These are phyloP conservation scores for Octodon degus DNA, from an alignment of 2,113 vertebrate species.

Conservation along the genomic window DNA sequence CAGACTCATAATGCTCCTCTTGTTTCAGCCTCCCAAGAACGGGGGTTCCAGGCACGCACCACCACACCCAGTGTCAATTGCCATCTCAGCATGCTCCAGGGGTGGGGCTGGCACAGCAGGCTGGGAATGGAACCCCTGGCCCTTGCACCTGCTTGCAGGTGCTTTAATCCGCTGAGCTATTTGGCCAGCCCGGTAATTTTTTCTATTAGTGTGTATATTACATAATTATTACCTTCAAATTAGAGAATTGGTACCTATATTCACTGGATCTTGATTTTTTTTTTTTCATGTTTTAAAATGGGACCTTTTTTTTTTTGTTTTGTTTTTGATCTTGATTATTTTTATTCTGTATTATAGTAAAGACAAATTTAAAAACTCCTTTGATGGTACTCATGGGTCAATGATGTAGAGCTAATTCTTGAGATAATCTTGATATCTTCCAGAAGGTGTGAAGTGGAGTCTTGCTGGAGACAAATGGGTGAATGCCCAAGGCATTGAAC, in stretches of 20 bases:
- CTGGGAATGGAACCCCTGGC: too few species aligned
- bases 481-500: neutral
- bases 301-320: too few species aligned
- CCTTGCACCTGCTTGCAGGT: too few species aligned
- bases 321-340: neutral
- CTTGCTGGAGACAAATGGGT: neutral
- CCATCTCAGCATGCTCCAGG: too few species aligned
- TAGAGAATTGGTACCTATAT: neutral
- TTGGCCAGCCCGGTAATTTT: too few species aligned
- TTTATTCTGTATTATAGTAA: neutral
- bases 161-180: too few species aligned
- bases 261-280: neutral
- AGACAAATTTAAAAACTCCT: neutral
- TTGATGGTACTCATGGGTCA: neutral
- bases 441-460: neutral
- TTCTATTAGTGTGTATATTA: neutral
- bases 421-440: neutral
- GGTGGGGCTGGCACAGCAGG: too few species aligned
- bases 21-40: too few species aligned
- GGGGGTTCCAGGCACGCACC: too few species aligned
- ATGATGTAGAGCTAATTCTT: slow-evolving; percentile 3
- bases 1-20: too few species aligned
- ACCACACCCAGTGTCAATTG: too few species aligned
- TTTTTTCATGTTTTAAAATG: too few species aligned
- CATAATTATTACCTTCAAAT: neutral